Base-by-base conservation (phyloP, 2,797 vertebrate genomes). In the Serranus cabrilla region DNA sequence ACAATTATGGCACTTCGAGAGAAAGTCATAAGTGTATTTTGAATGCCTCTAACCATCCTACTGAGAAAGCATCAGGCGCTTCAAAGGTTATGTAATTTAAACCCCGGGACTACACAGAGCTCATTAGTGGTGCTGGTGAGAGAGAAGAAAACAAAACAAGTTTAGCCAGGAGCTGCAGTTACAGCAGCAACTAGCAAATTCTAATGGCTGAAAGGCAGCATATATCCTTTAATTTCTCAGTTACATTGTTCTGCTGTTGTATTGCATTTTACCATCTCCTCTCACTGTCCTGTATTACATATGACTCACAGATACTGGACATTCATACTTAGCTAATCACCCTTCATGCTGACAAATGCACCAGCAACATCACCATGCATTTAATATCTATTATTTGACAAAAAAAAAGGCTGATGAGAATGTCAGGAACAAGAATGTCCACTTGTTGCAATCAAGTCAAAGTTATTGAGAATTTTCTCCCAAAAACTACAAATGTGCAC, bases 61-160 rank as follows among this genome's bases (percentile, higher is more conserved):
- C n/a, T 7, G 46, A 55, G 65, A 60, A 73, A 82, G 60, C 42
- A 60, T 34, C 52, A 56, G 45, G 50, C 47, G 64, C 54, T 75
- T 27, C 55, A 39, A 37, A 54, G 72, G 50, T 76, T 55, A 25
- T 81, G 82, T 76, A 64, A 88, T 85, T 85, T 65, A 79, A 89
- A 76, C 80, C 75, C 8, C 14, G 37, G 69, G 46, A 76, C 60
- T 60, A 70, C 46, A 73, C 68, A 76, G 80, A 77, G 43, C 68
- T 72, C 73, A 74, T 84, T 60, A 81, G 60, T 42, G 75, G 16
- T 57, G 57, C 54, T 81, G 79, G 82, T 77, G 78, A 20, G 50
- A 14, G n/a, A 42, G 34, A 66, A 52, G 59, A 83, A 55, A 81
- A 87, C 80, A 84, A 83, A 81, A 79, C 58, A 56, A 37, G 23